phyloP scores from a whole-genome alignment of 2,888 invertebrate species.

The Zelleria hepariella region DNA sequence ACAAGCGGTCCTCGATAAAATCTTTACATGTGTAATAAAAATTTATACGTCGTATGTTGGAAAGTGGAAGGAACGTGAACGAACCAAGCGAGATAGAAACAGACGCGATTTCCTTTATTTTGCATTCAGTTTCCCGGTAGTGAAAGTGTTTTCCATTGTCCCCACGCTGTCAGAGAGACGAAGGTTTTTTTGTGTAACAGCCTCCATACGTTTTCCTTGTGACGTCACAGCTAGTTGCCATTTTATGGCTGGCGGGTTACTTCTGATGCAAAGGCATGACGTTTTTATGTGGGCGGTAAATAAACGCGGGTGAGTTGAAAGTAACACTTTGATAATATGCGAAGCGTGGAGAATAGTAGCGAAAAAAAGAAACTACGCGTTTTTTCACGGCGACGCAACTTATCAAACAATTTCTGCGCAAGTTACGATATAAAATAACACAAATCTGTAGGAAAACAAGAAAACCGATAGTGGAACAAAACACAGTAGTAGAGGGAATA shows the following conservation, averaged over 20 bases:
- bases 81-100: neutral
- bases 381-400: neutral
- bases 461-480: neutral
- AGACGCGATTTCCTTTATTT: conserved; percentile 29
- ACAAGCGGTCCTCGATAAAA: conserved; percentile 33
- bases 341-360: neutral
- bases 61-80: neutral
- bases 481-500: neutral
- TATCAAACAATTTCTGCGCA: neutral
- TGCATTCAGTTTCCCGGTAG: conserved; percentile 34
- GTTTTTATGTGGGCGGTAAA: neutral
- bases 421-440: neutral
- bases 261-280: conserved; percentile 14
- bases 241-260: conserved; percentile 18
- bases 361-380: neutral
- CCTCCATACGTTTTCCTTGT: neutral
- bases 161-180: conserved; percentile 41
- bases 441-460: neutral
- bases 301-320: neutral
- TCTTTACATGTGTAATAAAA: conserved; percentile 31
- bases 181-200: conserved; percentile 12
- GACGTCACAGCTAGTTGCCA: neutral
- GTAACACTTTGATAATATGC: neutral
- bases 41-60: conserved; percentile 22
- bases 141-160: conserved; percentile 63